phyloP scores from a whole-genome alignment of 2,113 vertebrate genomes.

The Ctenodactylus gundi region DNA sequence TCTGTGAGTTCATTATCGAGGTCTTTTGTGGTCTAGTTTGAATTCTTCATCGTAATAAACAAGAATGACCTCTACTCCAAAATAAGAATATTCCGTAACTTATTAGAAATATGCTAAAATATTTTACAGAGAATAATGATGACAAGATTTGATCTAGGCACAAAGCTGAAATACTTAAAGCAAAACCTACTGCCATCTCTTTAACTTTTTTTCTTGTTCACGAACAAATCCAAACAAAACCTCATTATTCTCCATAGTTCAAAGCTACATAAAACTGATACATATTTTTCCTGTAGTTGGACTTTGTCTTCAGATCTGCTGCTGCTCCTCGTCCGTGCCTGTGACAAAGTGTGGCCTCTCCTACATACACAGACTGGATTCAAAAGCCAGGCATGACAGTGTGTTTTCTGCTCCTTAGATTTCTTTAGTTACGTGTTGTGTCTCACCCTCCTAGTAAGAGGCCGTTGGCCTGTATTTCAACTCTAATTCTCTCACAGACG shows the following conservation, averaged over 20 bases:
- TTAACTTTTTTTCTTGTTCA: conserved; percentile 38
- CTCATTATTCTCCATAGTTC: conserved; percentile 28
- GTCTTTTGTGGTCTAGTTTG: conserved; percentile 43
- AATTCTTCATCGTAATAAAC: conserved; percentile 55
- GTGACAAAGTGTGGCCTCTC: conserved; percentile 53
- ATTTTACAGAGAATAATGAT: conserved; percentile 29
- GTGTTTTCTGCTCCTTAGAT: conserved; percentile 44
- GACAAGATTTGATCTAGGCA: conserved; percentile 21
- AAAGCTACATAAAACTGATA: conserved; percentile 28
- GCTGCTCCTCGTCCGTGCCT: conserved; percentile 12
- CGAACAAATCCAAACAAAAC: neutral
- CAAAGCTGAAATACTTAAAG: conserved; percentile 42
- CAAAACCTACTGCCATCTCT: conserved; percentile 25
- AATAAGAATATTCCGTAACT: conserved; percentile 64
- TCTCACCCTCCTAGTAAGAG: conserved; percentile 49
- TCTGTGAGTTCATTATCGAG: conserved; percentile 50
- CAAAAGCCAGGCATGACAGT: conserved; percentile 27
- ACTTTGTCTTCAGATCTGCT: conserved; percentile 38
- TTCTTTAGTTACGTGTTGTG: conserved; percentile 31
- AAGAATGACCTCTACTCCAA: conserved; percentile 47
- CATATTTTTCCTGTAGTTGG: conserved; percentile 44
- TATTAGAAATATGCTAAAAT: conserved; percentile 51
- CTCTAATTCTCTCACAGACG: conserved; percentile 67
- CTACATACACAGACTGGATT: conserved; percentile 19
- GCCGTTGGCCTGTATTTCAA: conserved; percentile 57